Evolutionary conservation across 2,113 vertebrate species (phyloP), one percentile per base, ranked within the genome.

Genomic region (Amblyopsis rosae): DNA sequence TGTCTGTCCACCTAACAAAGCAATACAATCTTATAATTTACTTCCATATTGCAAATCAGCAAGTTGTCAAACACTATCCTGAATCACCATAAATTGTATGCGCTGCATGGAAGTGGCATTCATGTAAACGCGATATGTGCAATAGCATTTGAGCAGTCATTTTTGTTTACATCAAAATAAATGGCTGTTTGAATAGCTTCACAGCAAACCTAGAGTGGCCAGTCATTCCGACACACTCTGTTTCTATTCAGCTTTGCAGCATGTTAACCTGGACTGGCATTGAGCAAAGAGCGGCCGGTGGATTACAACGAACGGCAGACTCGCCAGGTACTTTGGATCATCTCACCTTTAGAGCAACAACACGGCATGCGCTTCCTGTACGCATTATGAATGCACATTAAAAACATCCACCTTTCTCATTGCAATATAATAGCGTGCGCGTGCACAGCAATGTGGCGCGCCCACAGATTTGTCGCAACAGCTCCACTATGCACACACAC

Each of bases 131-230:
- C 70, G 81, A 76, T 83, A 85, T 86, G 75, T 77, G 81, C 90
- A 91, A 90, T 85, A 79, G 69, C 9, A 69, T 78, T 76, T 92
- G 90, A 91, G 87, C 89, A 85, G 82, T 74, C 3, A 66, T 81
- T 82, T 89, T 89, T 91, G 87, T 91, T 92, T 91, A 89, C 79
- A 72, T 78, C 81, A 86, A 91, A 89, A 89, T 88, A 89, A 90
- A 87, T 81, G 77, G 81, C 66, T 90, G 89, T 90, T 92, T 89
- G 85, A 91, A 89, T 86, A 91, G 92, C 91, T 92, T 88, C 77
- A 85, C 86, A 70, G 62, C 69, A 80, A 41, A 84, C 84, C 91
- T 86, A 77, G 86, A 90, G 89, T 82, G 77, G 82, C 79, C 73
- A 86, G 82, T 86, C 73, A 86, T 82, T 86, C 86, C 84, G 68